These are phyloP conservation scores for Lophotriccus pileatus DNA, from an alignment of 2,797 vertebrate species.

Conservation along the genomic window DNA sequence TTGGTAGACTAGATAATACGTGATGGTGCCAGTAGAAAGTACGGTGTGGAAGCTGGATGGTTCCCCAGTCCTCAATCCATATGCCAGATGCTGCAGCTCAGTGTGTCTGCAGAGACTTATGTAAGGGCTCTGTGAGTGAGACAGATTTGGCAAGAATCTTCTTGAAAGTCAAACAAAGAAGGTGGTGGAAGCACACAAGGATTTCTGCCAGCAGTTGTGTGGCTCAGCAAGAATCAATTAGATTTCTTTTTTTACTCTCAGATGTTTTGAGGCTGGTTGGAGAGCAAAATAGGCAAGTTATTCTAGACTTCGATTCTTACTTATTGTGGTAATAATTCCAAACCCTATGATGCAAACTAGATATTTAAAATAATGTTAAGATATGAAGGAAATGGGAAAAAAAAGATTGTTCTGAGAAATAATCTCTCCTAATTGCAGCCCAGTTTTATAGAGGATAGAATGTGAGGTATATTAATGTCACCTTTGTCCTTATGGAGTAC, in stretches of 20 bases:
- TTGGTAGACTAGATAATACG: neutral
- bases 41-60: neutral
- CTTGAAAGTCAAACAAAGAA: neutral
- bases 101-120: neutral
- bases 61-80: neutral
- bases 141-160: neutral
- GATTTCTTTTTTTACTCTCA: neutral
- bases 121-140: neutral
- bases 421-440: neutral
- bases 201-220: neutral
- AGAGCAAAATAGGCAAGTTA: neutral
- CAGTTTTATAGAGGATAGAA: neutral
- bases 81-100: neutral
- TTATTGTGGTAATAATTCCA: neutral
- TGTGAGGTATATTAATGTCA: neutral
- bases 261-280: neutral
- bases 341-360: neutral
- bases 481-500: neutral
- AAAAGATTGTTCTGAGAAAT: neutral
- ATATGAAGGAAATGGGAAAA: accelerated
- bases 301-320: neutral
- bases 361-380: neutral
- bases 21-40: neutral
- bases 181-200: neutral
- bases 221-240: neutral